Base-by-base conservation (phyloP, 2,113 vertebrate genomes). In the Arvicanthis niloticus region DNA sequence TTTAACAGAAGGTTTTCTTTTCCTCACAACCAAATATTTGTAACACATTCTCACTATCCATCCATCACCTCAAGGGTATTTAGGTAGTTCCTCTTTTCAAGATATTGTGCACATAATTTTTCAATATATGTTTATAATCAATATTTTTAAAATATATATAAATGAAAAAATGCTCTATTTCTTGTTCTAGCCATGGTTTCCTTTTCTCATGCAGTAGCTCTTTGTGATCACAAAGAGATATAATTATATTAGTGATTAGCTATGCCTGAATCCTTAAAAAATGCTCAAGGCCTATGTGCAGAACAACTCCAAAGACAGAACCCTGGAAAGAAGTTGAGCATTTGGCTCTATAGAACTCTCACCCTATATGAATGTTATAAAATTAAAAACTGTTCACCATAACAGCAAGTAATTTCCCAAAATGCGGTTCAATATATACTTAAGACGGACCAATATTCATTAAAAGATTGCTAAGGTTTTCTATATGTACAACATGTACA, bases 221-320 rank as follows among this genome's bases (percentile, higher is more conserved):
- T 26, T 91, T 85, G 5, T 90, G 17, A 53, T 17, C 37, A 45
- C 42, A 68, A 31, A 56, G 42, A 34, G 5, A 88, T 2, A 56
- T 34, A 87, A 94, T 17, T 7, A 77, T 16, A 67, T 53, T 11
- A 87, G n/a, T 60, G 24, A 29, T 7, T 76, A 24, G 12, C 24
- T 26, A 53, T 31, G 17, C 7, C 34, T 15, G 73, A 29, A 40
- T 73, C 24, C 48, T 88, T 92, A 60, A 76, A 12, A 91, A 12
- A 7, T 17, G 8, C 68, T 37, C 34, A 82, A 29, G 16, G n/a
- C 42, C 24, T 9, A 7, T 9, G 2, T 22, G 17, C 13, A 7
- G 75, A 89, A 11, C 67, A 80, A 89, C 68, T 85, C 42, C 67
- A 95, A 95, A 62, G 37, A 86, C 9, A 89, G 48, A 80, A 89